Evolutionary conservation across 2,888 invertebrate species (phyloP).

Genomic region (Philereme transversata): DNA sequence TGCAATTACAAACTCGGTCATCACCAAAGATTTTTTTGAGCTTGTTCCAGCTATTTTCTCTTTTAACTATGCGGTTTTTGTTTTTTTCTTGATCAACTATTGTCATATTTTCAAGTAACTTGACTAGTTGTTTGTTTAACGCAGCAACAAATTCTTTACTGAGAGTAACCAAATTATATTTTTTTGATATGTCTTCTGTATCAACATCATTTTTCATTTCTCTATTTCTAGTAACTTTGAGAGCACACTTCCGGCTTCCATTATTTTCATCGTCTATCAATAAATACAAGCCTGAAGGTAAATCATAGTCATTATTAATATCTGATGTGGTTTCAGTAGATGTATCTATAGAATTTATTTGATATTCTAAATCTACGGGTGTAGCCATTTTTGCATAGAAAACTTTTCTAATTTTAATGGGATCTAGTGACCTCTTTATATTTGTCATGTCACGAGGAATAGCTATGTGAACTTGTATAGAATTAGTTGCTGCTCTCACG

Average conservation of each 20-base stretch:
- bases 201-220: conserved; percentile 26
- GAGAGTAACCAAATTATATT: conserved; percentile 46
- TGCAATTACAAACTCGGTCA: conserved; percentile 63
- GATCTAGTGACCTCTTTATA: conserved; percentile 53
- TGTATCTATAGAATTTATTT: conserved; percentile 56
- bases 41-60: conserved; percentile 44
- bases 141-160: conserved; percentile 59
- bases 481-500: conserved; percentile 42
- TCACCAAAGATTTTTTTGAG: conserved; percentile 59
- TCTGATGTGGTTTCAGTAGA: conserved; percentile 8
- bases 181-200: conserved; percentile 4
- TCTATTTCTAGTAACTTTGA: conserved; percentile 49
- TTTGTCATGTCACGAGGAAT: conserved; percentile 51
- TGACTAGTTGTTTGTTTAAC: conserved; percentile 54
- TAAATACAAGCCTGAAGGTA: conserved; percentile 61
- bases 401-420: conserved; percentile 54
- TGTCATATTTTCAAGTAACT: conserved; percentile 42
- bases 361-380: conserved; percentile 69
- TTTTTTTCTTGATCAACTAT: background rate
- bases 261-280: conserved; percentile 51
- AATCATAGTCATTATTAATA: conserved; percentile 21
- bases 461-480: conserved; percentile 67
- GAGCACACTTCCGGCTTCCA: conserved; percentile 37
- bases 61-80: conserved; percentile 13
- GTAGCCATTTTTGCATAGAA: conserved; percentile 64